Evolutionary conservation across 30 jellyfish, hydroid and myxozoan species (phyloP).

Genomic region (Turritopsis dohrnii): DNA sequence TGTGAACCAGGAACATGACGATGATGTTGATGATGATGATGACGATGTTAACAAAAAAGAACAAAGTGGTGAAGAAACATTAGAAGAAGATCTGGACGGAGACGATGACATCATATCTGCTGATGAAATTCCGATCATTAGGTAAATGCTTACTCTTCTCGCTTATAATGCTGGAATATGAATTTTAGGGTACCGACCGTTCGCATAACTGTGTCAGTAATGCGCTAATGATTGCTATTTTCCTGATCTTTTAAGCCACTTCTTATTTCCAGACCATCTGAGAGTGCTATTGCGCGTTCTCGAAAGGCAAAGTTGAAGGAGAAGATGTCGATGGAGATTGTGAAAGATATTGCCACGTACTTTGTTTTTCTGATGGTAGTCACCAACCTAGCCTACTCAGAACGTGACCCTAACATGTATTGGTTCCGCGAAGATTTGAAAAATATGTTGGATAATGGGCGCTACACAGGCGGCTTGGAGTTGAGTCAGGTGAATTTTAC

Average conservation of each 20-base stretch:
- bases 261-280: constrained; percentile 36
- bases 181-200: too few species aligned
- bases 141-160: background rate
- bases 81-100: constrained; percentile 6
- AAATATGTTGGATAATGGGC: background rate
- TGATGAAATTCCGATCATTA: constrained; percentile 18
- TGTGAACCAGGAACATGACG: background rate
- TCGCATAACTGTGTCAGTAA: too few species aligned
- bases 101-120: constrained; percentile 26
- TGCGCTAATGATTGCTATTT: too few species aligned
- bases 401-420: constrained; percentile 57
- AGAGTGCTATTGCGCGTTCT: constrained; percentile 44
- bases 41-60: constrained; percentile 33
- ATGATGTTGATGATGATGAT: constrained; percentile 24
- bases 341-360: constrained; percentile 50
- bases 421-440: constrained; percentile 34
- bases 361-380: constrained; percentile 47
- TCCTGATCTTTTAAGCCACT: background rate
- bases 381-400: constrained; percentile 46
- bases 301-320: constrained; percentile 49
- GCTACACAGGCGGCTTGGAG: constrained; percentile 6
- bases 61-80: background rate
- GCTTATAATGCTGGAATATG: too few species aligned
- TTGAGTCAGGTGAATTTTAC: background rate
- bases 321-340: constrained; percentile 27